Evolutionary conservation across 2,113 vertebrate genomes (phyloP).

Genomic region (Xiphorhynchus elegans): DNA sequence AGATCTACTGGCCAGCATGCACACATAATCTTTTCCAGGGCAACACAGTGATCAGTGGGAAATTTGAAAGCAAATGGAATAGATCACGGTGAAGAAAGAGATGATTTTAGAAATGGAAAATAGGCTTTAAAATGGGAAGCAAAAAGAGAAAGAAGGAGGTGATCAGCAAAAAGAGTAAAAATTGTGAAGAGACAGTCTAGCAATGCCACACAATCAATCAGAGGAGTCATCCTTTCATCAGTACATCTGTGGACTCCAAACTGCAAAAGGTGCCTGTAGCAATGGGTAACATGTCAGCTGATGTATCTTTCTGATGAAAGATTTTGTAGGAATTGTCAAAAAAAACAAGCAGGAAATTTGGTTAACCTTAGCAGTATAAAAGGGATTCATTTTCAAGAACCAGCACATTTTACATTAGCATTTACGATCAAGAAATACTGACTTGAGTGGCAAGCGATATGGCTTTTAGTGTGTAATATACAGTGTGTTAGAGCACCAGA

Average conservation of each 20-base stretch:
- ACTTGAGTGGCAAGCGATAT: background rate
- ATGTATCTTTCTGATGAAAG: background rate
- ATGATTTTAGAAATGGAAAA: background rate
- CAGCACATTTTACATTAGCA: background rate
- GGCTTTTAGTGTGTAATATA: background rate
- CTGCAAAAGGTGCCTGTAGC: background rate
- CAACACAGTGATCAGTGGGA: background rate
- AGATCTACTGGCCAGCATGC: background rate
- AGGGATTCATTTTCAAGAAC: background rate
- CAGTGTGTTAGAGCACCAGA: background rate
- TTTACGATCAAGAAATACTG: slow-evolving; percentile 27
- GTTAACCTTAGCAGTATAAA: background rate
- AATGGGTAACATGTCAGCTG: background rate
- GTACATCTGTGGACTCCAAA: background rate
- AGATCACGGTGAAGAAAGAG: background rate
- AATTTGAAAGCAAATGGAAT: background rate
- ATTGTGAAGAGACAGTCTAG: background rate
- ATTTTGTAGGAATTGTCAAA: background rate
- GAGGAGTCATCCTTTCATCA: background rate
- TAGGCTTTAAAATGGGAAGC: background rate
- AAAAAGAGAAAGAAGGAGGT: background rate
- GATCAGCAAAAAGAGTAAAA: background rate
- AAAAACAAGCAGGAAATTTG: background rate
- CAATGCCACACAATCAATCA: background rate
- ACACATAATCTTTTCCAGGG: background rate